Percentiles rank a stretch among this genome's conserved stretches.
These are phyloP conservation scores for Nemurella pictetii DNA, from an alignment of 2,888 invertebrate species.

Conservation along the genomic window DNA sequence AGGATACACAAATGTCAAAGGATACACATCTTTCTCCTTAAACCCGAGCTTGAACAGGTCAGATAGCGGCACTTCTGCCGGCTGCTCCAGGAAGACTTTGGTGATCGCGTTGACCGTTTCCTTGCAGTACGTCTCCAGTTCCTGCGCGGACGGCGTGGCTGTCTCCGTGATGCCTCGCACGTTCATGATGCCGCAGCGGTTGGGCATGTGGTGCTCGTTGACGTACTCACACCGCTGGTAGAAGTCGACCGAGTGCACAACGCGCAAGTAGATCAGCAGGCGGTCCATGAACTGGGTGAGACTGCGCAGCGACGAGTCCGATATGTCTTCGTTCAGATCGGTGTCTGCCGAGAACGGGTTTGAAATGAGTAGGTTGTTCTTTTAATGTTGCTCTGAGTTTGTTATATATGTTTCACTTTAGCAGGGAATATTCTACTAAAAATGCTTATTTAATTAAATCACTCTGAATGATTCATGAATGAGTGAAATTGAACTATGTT, in stretches of 20 bases:
- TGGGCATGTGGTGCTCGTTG: conserved; percentile 99
- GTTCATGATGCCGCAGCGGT: conserved; percentile 97
- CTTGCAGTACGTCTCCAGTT: conserved; percentile 71
- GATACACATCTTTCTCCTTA: conserved; percentile 68
- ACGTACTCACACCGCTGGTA: conserved; percentile 99
- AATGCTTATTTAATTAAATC: too few species aligned
- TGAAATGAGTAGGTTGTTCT: too few species aligned
- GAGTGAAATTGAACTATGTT: too few species aligned
- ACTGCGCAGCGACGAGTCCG: conserved; percentile 46
- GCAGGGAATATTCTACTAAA: too few species aligned
- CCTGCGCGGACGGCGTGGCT: conserved; percentile 64
- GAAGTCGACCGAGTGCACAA: conserved; percentile 98
- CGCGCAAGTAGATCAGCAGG: conserved; percentile 87
- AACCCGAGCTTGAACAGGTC: conserved; percentile 83
- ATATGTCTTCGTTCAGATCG: conserved; percentile 53
- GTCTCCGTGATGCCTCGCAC: conserved; percentile 87
- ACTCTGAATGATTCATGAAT: too few species aligned
- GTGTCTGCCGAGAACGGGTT: neutral
- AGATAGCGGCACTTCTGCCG: conserved; percentile 67
- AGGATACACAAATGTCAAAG: too few species aligned
- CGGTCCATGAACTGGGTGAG: conserved; percentile 71
- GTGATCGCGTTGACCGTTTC: conserved; percentile 90
- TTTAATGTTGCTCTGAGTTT: too few species aligned
- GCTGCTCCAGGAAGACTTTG: conserved; percentile 78
- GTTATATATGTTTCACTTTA: too few species aligned